Base-by-base conservation (phyloP, 64 coral and sea anemone genomes). In the Porites australiensis region DNA sequence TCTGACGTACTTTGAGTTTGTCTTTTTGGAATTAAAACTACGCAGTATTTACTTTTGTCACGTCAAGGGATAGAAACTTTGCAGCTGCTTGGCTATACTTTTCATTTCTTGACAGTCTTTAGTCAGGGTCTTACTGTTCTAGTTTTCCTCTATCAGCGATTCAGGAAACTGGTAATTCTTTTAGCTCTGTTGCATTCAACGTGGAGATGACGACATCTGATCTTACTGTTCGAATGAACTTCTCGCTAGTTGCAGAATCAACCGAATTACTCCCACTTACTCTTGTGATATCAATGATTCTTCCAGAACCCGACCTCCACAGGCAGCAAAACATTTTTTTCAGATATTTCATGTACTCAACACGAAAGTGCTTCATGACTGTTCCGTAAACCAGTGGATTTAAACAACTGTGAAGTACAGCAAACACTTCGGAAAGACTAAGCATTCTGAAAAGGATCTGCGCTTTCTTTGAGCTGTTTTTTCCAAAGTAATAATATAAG, bases 311-410 rank as follows among this genome's bases (percentile, higher is more conserved):
- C 15, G 72, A 46, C 3, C 16, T 74, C 72, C 72, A 74, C 43
- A 37, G 43, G 15, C 89, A 96, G 44, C 94, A 96, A 8, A 92
- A 87, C 4, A 96, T 55, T 55, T 82, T 58, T 2, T 83, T 62
- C 16, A 96, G 76, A 55, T 92, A 96, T 3, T 86, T 90, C 58
- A 92, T 21, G 66, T 96, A 96, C 16, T 96, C 94, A 3, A 58
- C 74, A 6, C 88, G 88, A 64, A 90, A 90, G 55, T 68, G 88
- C 13, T 90, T 90, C 60, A 77, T 90, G 44, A 90, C 58, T 51
- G 88, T 90, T 27, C 88, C 88, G 76, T 90, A 79, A 78, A 79
- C 88, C 52, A 90, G 77, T 44, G 88, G 88, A 72, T 90, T 90
- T 60, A 90, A 23, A 70, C 88, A 90, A 61, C 88, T 90, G 58